Percentiles rank a stretch among this genome's conserved stretches.
These are phyloP conservation scores for Centruroides sculpturatus DNA, from an alignment of 1,140 invertebrate species.

Conservation along the genomic window DNA sequence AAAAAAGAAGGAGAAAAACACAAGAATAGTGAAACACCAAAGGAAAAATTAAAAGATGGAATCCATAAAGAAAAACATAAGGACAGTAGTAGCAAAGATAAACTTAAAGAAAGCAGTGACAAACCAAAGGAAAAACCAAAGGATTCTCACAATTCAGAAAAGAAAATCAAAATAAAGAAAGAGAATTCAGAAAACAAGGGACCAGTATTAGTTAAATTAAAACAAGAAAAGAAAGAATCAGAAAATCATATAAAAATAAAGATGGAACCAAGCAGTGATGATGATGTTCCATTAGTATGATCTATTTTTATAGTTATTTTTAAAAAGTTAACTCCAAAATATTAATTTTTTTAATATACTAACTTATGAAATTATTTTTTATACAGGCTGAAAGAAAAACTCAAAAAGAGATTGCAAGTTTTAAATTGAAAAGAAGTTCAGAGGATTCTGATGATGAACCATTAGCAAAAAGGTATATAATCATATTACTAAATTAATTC, in stretches of 20 bases:
- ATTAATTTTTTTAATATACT: neutral
- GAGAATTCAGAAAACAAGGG: neutral
- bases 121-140: conserved; percentile 24
- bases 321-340: neutral
- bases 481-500: neutral
- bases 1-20: conserved; percentile 3
- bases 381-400: neutral
- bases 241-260: conserved; percentile 27
- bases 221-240: conserved; percentile 27
- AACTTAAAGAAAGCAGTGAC: conserved; percentile 21
- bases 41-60: conserved; percentile 9
- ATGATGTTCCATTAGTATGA: conserved; percentile 60
- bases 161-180: neutral
- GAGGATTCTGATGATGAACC: neutral
- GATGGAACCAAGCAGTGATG: conserved; percentile 42
- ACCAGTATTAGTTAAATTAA: neutral
- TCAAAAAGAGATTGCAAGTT: neutral
- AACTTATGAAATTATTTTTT: neutral
- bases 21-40: conserved; percentile 4
- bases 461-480: neutral
- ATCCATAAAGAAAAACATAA: conserved; percentile 4
- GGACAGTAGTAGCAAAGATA: neutral
- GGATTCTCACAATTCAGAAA: conserved; percentile 4
- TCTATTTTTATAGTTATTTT: conserved; percentile 4
- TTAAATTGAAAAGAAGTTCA: neutral